A percentile compares a stretch with the other conserved stretches of the same genome.
These are phyloP conservation scores for Cebidichthys violaceus DNA, from an alignment of 2,113 vertebrate genomes.

Conservation along the genomic window DNA sequence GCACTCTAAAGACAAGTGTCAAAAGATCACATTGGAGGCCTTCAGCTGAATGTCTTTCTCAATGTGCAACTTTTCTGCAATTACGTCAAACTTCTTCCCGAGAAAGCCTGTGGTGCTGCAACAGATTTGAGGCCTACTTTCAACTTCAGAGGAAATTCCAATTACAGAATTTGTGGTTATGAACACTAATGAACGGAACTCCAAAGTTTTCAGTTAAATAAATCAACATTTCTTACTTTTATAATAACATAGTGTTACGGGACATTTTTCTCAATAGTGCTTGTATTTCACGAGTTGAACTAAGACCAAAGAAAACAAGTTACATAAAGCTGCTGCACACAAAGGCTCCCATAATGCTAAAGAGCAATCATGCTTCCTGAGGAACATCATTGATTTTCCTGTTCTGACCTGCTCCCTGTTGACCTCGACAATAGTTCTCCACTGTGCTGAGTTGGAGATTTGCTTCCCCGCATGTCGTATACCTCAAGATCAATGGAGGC, in stretches of 20 bases:
- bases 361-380: conserved; percentile 10
- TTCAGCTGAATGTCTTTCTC: not conserved
- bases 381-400: conserved; percentile 26
- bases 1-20: not conserved
- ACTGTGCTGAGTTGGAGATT: conserved; percentile 14
- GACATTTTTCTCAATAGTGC: not conserved
- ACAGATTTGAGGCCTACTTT: not conserved
- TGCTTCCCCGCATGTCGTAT: not conserved
- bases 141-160: not conserved
- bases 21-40: not conserved
- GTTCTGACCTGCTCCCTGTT: not conserved
- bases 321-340: not conserved
- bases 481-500: conserved; percentile 16
- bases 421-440: not conserved
- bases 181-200: not conserved
- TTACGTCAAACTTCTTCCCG: not conserved
- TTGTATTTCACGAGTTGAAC: not conserved
- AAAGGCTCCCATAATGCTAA: not conserved
- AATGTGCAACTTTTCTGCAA: not conserved
- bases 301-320: not conserved
- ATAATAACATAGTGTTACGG: not conserved
- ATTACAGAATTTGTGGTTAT: not conserved
- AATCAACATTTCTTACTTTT: not conserved
- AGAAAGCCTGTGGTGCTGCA: not conserved
- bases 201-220: not conserved